Evolutionary conservation across 2,113 vertebrate species (phyloP), one percentile per base, ranked within the genome.

Genomic region (Polypterus senegalus): DNA sequence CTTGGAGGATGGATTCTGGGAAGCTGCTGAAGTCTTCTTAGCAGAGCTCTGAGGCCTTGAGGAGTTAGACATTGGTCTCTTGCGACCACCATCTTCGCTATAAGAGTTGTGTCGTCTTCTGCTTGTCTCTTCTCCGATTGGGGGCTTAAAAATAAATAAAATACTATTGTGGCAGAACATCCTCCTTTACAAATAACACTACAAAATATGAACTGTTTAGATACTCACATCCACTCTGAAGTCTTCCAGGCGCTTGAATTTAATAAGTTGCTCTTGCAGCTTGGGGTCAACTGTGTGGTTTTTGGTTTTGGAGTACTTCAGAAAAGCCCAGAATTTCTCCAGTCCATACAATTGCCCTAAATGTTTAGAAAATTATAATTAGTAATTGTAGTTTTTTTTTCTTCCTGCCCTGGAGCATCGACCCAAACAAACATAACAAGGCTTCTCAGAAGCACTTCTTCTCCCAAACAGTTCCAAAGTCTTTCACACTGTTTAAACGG

Each of bases 291-390:
- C 66, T 48, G 79, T 69, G 66, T 86, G 82, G 67, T 80, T 92
- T 75, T 91, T 92, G 11, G 86, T 79, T 67, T 83, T 79, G 44
- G 93, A 91, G 65, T 98, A 98, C 66, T 98, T 97, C 63, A 97
- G 72, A 63, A 95, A 98, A 71, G 96, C 94, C 96, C 94, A 98
- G 74, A 98, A 98, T 78, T 98, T 98, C 80, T 98, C 94, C 75
- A 98, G 81, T 63, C 94, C 96, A 5, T 98, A 98, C 1, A 98
- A 83, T 67, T 98, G 94, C 75, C 96, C 96, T 98, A 73, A 61
- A 27, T 27, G 1, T 27, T 27, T 27, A 27, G 27, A 27, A 27
- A 27, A 27, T 27, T 27, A 27, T 27, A 27, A 27, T 27, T 27
- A 27, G 27, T 27, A 27, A 27, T 27, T 27, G 27, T 27, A 27